Conservation (phyloP, 2,888 invertebrate genomes). For the Caenorhabditis drosophilae region DNA sequence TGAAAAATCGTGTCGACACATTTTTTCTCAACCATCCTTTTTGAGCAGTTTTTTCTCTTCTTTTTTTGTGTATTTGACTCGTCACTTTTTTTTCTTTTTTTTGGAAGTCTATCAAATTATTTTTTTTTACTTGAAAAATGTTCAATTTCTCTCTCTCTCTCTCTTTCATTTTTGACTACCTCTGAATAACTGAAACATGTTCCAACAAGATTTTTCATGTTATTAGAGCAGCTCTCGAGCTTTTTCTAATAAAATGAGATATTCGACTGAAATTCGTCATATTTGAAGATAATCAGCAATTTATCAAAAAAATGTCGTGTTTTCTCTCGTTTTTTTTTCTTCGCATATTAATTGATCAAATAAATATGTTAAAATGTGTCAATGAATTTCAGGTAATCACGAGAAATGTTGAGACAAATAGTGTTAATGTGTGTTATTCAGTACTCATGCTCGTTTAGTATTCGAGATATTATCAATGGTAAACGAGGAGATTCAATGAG, state of each 20-base stretch:
- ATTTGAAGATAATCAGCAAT: neutral
- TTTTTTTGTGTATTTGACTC: neutral
- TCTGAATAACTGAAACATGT: neutral
- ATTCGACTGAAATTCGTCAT: neutral
- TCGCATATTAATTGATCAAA: neutral
- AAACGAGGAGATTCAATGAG: constrained; percentile 38
- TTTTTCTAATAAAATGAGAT: too few species aligned
- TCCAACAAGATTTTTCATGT: neutral
- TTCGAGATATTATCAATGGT: constrained; percentile 52
- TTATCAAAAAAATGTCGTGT: neutral
- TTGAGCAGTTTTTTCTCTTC: constrained; percentile 1
- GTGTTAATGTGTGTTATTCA: constrained; percentile 34
- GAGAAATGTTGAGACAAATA: constrained; percentile 35
- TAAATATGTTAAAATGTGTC: neutral
- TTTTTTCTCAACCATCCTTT: constrained; percentile 3
- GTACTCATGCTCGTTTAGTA: constrained; percentile 43
- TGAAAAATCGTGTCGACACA: neutral
- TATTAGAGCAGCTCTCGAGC: neutral
- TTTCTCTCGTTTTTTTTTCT: constrained; percentile 4
- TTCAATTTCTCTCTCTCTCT: neutral
- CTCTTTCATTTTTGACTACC: neutral
- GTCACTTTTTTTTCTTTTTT: neutral
- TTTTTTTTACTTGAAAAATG: too few species aligned
- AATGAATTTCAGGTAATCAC: constrained; percentile 39
- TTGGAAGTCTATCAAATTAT: too few species aligned